Evolutionary conservation across 2,797 vertebrate genomes (phyloP).

Genomic region (Takifugu ocellatus): DNA sequence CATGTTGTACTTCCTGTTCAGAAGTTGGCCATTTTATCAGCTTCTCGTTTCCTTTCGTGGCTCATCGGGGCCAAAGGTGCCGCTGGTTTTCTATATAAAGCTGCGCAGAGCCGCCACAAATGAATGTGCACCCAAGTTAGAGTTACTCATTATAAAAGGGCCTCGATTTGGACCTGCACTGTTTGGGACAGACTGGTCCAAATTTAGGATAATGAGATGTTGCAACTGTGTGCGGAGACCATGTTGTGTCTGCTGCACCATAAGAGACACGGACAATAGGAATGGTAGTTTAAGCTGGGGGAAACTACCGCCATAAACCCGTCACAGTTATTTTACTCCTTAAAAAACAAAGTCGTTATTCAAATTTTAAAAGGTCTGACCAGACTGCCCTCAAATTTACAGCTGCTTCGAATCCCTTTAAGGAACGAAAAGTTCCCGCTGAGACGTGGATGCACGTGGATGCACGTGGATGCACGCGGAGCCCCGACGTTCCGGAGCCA

Average conservation of each 20-base stretch:
- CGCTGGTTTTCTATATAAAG: constrained; percentile 26
- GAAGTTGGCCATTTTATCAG: constrained; percentile 1
- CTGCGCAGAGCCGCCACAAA: constrained; percentile 23
- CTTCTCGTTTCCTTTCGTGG: constrained; percentile 3
- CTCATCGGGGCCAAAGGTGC: constrained; percentile 45
- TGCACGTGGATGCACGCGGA: too few species aligned
- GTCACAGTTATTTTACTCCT: background rate
- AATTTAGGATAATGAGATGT: constrained; percentile 38
- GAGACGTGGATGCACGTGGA: too few species aligned
- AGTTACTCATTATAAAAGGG: constrained; percentile 4
- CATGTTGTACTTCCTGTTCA: too few species aligned
- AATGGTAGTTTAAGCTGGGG: background rate
- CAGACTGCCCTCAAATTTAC: too few species aligned
- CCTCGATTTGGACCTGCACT: background rate
- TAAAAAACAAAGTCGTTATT: background rate
- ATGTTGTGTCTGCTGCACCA: background rate
- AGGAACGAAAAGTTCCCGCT: background rate
- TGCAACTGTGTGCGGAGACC: background rate
- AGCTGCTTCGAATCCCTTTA: background rate
- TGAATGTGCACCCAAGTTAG: constrained; percentile 10
- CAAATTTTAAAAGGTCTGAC: too few species aligned
- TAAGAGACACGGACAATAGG: background rate
- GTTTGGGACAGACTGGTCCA: constrained; percentile 15
- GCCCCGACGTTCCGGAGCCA: too few species aligned
- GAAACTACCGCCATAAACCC: background rate